These are phyloP conservation scores for Gobiocypris rarus DNA, from an alignment of 2,113 vertebrate genomes.

Conservation along the genomic window DNA sequence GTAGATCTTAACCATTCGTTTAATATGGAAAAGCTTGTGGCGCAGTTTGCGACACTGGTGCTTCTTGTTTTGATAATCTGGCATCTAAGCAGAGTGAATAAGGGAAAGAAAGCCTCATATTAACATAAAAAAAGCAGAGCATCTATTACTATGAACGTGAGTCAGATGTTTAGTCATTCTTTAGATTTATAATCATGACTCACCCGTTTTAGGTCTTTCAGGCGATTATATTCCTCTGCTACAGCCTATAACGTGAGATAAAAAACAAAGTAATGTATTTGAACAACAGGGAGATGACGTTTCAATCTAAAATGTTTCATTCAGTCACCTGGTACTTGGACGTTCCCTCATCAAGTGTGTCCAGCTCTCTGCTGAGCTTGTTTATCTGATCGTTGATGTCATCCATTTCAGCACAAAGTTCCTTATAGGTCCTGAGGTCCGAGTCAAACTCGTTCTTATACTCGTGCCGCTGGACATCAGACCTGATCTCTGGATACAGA, in stretches of 20 bases:
- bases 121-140: background rate
- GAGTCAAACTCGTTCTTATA: slow-evolving; percentile 86
- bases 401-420: slow-evolving; percentile 85
- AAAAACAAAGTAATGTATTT: background rate
- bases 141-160: background rate
- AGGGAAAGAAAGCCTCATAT: background rate
- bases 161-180: slow-evolving; percentile 3
- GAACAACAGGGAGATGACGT: background rate
- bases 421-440: slow-evolving; percentile 81
- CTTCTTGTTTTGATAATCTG: slow-evolving; percentile 83
- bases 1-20: slow-evolving; percentile 84
- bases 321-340: slow-evolving; percentile 80
- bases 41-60: slow-evolving; percentile 77
- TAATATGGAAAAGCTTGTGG: slow-evolving; percentile 89
- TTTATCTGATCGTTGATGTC: slow-evolving; percentile 81
- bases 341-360: slow-evolving; percentile 76
- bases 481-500: slow-evolving; percentile 80
- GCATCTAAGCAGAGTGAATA: slow-evolving; percentile 69
- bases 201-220: slow-evolving; percentile 86
- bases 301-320: background rate
- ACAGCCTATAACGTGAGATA: slow-evolving; percentile 65
- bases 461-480: slow-evolving; percentile 74
- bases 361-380: slow-evolving; percentile 82
- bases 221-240: slow-evolving; percentile 85
- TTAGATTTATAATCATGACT: slow-evolving; percentile 52